phyloP scores from a whole-genome alignment of 2,888 invertebrate genomes.

The Sympetrum striolatum region DNA sequence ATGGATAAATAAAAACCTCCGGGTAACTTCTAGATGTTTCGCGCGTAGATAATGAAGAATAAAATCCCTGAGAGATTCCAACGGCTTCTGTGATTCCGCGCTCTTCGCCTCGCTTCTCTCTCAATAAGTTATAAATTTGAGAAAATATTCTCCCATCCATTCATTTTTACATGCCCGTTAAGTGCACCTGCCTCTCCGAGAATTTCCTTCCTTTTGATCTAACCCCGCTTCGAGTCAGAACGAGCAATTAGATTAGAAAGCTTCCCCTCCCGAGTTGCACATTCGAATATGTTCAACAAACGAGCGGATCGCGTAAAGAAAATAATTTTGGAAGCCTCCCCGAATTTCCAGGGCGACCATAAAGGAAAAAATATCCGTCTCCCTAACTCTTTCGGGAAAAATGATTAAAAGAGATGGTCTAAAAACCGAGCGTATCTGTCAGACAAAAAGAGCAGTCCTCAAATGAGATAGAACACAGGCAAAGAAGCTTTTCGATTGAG shows the following conservation, averaged over 20 bases:
- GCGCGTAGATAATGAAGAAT: neutral
- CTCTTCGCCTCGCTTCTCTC: neutral
- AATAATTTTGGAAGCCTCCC: too few species aligned
- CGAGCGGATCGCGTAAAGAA: too few species aligned
- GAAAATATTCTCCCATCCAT: neutral
- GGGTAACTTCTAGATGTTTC: neutral
- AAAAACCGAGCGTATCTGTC: too few species aligned
- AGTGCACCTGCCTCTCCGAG: neutral
- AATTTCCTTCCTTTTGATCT: neutral
- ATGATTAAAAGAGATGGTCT: too few species aligned
- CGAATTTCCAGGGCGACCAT: too few species aligned
- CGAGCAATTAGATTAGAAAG: too few species aligned
- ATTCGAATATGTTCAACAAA: too few species aligned
- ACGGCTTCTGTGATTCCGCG: neutral
- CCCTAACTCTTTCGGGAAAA: too few species aligned
- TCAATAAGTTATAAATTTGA: neutral
- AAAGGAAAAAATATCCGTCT: too few species aligned
- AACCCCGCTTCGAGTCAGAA: neutral
- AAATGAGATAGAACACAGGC: too few species aligned
- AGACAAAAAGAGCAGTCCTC: too few species aligned
- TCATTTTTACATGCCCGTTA: neutral
- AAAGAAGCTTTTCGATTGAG: neutral
- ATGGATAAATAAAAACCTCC: neutral
- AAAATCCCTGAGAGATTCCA: neutral
- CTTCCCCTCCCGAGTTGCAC: too few species aligned